Evolutionary conservation across 2,888 invertebrate species (phyloP).

Genomic region (Hyles lineata): DNA sequence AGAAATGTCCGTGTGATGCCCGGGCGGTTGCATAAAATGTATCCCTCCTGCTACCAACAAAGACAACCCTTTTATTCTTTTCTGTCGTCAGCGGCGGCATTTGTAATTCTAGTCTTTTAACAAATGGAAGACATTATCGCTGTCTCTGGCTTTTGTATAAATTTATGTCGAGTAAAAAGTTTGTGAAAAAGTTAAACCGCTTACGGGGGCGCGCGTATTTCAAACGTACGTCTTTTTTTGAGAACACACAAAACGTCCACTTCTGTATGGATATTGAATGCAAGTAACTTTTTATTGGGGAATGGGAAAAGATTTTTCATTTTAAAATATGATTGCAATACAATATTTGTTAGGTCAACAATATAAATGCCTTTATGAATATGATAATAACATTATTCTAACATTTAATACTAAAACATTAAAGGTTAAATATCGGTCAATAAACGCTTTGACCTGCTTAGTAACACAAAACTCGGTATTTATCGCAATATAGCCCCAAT

Average conservation of each 20-base stretch:
- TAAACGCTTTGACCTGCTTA: too few relatives aligned
- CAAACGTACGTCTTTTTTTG: conserved; percentile 67
- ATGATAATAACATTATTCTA: too few relatives aligned
- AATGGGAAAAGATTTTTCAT: neutral
- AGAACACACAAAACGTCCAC: conserved; percentile 31
- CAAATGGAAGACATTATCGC: conserved; percentile 81
- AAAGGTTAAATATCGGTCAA: too few relatives aligned
- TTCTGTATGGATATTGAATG: neutral
- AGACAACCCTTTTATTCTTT: conserved; percentile 76
- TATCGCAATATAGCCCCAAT: too few relatives aligned
- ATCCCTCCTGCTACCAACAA: conserved; percentile 70
- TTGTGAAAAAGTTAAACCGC: conserved; percentile 74
- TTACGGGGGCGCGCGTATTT: conserved; percentile 66
- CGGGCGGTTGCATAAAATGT: conserved; percentile 72
- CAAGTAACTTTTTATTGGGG: neutral
- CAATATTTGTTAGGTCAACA: neutral
- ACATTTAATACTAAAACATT: too few relatives aligned
- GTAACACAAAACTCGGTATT: too few relatives aligned
- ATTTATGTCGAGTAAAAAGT: conserved; percentile 77
- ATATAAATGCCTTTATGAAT: too few relatives aligned
- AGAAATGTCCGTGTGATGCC: conserved; percentile 58
- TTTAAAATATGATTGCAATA: neutral
- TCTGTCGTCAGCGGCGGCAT: conserved; percentile 69
- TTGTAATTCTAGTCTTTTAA: conserved; percentile 79
- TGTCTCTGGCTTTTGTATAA: conserved; percentile 77